Conservation (phyloP, 2,113 vertebrate genomes). For the Percopsis transmontana region DNA sequence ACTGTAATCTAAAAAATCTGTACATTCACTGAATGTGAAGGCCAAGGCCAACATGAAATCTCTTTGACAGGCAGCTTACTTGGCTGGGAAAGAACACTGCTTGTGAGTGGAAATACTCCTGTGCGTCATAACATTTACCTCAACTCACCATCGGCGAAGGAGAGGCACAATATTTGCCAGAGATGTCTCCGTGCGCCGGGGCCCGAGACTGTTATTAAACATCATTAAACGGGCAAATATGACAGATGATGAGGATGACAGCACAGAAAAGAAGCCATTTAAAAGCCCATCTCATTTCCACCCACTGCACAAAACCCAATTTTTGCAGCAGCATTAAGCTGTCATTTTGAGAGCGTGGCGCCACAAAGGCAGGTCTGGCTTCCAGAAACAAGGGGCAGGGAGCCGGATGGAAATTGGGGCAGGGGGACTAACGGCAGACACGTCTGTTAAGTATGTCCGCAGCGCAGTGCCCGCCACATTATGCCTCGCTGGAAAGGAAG, state of each 20-base stretch:
- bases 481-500: slow-evolving; percentile 31
- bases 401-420: not conserved
- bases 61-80: slow-evolving; percentile 54
- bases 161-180: slow-evolving; percentile 63
- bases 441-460: not conserved
- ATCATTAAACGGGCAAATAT: slow-evolving; percentile 60
- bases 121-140: slow-evolving; percentile 68
- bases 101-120: slow-evolving; percentile 56
- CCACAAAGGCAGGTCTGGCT: slow-evolving; percentile 63
- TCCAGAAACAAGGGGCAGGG: slow-evolving; percentile 49
- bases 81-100: slow-evolving; percentile 39
- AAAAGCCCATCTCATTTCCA: slow-evolving; percentile 60
- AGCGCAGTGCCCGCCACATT: not conserved
- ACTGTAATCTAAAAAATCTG: too few species aligned
- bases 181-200: slow-evolving; percentile 32
- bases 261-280: slow-evolving; percentile 36
- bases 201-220: slow-evolving; percentile 63
- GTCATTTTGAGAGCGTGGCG: slow-evolving; percentile 70
- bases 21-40: slow-evolving; percentile 7
- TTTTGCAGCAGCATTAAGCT: slow-evolving; percentile 67
- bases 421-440: slow-evolving; percentile 1
- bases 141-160: slow-evolving; percentile 52
- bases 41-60: slow-evolving; percentile 24
- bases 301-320: slow-evolving; percentile 62
- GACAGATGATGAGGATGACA: slow-evolving; percentile 49